Base-by-base conservation (phyloP, 2,888 invertebrate genomes). In the Cosmopolites sordidus region DNA sequence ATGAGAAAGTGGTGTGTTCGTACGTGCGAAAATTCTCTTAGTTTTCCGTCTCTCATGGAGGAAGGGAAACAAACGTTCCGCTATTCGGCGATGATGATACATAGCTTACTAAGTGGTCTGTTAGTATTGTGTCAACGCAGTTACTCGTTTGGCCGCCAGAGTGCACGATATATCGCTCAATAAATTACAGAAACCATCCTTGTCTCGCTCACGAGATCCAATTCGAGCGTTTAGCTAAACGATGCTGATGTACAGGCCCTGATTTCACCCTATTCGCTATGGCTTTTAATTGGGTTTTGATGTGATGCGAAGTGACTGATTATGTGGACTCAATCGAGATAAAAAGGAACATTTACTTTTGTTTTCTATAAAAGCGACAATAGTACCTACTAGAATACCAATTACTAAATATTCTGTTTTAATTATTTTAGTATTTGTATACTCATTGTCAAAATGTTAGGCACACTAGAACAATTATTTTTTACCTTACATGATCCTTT, bases 81-180 rank as follows among this genome's bases (percentile, higher is more conserved):
- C 64, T 64, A 60, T 64, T 63, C 61, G 59, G 63, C 59, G 56
- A 64, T 63, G 62, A 64, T 65, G 66, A 64, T 65, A 64, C 64
- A 64, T 61, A 64, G 63, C 66, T 64, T 66, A 66, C 67, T 68
- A 69, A 73, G 72, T 73, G 73, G 73, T 72, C 72, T 72, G 73
- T 73, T 73, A 71, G 73, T 71, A 73, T 71, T 73, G 70, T 73
- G 72, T 73, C 73, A 73, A 72, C 71, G 71, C 69, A 72, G 72
- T 72, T 73, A 70, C 71, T 69, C 70, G 70, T 71, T 71, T 69
- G 68, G 67, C 72, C 72, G 72, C 70, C 71, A 72, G 72, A 72
- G 72, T 69, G 71, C 71, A 73, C 71, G 69, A 73, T 73, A 73
- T 73, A 73, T 73, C 73, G 73, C 72, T 73, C 73, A 72, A 73